These are phyloP conservation scores for Phanerotoma sp. DNA, from an alignment of 2,888 invertebrate species.

Conservation along the genomic window DNA sequence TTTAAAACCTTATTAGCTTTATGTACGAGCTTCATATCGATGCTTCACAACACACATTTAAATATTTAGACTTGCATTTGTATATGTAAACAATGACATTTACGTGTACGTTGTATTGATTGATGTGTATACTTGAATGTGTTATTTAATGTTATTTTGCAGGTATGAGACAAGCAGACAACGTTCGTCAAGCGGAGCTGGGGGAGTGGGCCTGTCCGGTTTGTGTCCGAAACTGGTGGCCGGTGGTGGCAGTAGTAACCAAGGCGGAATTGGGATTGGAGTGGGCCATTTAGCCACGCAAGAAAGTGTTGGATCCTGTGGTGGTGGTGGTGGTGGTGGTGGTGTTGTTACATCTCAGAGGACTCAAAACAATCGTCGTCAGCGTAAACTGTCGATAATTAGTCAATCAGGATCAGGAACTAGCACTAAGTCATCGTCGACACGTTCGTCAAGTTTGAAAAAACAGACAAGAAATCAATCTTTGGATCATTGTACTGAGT, in stretches of 20 bases:
- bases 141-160: conserved; percentile 32
- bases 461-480: conserved; percentile 43
- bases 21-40: neutral
- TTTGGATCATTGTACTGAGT: conserved; percentile 44
- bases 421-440: conserved; percentile 39
- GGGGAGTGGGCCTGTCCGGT: conserved; percentile 51
- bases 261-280: conserved; percentile 50
- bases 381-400: conserved; percentile 51
- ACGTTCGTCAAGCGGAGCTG: conserved; percentile 52
- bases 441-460: conserved; percentile 45
- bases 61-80: conserved; percentile 2
- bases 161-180: conserved; percentile 57
- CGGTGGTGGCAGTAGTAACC: conserved; percentile 48
- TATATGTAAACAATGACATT: neutral
- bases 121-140: neutral
- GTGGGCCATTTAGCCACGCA: conserved; percentile 54
- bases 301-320: conserved; percentile 46
- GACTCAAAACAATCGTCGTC: conserved; percentile 49
- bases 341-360: conserved; percentile 46
- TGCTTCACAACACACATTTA: neutral
- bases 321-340: no score
- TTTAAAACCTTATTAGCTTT: conserved; percentile 17
- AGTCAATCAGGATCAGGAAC: conserved; percentile 44
- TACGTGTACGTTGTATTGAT: neutral
- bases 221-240: conserved; percentile 54